phyloP scores from a whole-genome alignment of 2,888 invertebrate species.

The Netelia melanura region DNA sequence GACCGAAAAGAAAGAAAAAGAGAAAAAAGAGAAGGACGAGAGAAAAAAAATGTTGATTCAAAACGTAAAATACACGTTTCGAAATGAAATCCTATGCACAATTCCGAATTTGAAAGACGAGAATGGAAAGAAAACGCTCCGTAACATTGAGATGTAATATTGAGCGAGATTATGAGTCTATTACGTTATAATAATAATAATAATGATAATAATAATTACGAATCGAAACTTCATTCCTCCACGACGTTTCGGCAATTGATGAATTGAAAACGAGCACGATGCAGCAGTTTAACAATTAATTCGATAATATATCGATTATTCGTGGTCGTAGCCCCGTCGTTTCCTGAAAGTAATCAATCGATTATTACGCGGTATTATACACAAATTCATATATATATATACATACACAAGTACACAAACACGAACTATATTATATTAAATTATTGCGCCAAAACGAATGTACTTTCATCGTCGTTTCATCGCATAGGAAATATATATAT shows the following conservation, averaged over 20 bases:
- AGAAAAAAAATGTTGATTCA: neutral
- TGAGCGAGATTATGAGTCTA: conserved; percentile 24
- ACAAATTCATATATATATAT: conserved; percentile 22
- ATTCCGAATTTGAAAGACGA: neutral
- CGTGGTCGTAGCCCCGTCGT: conserved; percentile 27
- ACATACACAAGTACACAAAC: conserved; percentile 7
- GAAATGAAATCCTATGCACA: neutral
- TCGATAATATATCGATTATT: conserved; percentile 40
- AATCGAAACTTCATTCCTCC: conserved; percentile 47
- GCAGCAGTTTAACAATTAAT: conserved; percentile 20
- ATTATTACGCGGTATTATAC: conserved; percentile 35
- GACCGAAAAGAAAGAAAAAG: neutral
- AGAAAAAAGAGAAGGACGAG: neutral
- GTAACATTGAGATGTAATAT: neutral
- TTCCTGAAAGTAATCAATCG: conserved; percentile 39
- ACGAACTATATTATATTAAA: conserved; percentile 52
- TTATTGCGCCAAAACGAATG: conserved; percentile 56
- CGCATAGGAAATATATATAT: conserved; percentile 48
- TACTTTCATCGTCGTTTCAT: conserved; percentile 60
- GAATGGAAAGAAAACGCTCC: neutral
- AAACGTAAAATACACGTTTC: neutral
- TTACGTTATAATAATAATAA: conserved; percentile 7
- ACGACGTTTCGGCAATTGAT: conserved; percentile 34
- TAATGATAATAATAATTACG: conserved; percentile 1
- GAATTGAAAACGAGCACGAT: neutral